Conservation (phyloP, 2,797 vertebrate genomes). For the Bryconaethiops microstoma region DNA sequence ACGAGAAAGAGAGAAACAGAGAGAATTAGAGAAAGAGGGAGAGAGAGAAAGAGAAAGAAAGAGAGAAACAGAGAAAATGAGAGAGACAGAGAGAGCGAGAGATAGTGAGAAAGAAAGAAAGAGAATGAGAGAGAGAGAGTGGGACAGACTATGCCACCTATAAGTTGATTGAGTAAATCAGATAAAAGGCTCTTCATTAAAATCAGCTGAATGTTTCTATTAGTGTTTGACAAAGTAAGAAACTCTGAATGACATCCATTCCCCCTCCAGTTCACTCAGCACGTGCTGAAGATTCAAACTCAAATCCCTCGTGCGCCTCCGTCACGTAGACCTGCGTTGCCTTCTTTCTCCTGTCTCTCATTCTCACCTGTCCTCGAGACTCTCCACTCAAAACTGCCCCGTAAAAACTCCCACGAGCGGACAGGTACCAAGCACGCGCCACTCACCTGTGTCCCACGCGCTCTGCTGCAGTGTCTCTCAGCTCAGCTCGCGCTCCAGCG, state of each 20-base stretch:
- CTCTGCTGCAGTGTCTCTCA: not conserved
- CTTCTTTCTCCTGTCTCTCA: not conserved
- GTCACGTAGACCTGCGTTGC: not conserved
- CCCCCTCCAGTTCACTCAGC: not conserved
- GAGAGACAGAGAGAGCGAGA: no score
- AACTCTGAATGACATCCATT: not conserved
- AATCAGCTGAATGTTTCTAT: not conserved
- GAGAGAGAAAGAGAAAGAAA: no score
- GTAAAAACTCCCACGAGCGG: not conserved
- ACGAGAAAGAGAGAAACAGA: no score
- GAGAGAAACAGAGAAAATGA: no score
- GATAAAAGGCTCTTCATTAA: not conserved
- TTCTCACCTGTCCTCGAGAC: no score
- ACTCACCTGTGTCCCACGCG: constrained; percentile 16
- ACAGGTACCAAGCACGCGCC: not conserved
- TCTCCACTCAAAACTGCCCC: not conserved
- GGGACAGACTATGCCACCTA: not conserved
- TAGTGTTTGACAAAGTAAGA: not conserved
- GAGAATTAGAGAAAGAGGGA: no score
- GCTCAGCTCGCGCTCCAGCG: constrained; percentile 10
- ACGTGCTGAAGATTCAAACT: not conserved
- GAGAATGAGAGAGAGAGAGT: not conserved
- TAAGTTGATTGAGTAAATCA: not conserved
- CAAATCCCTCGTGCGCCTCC: not conserved
- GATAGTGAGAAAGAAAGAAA: not conserved